Percentiles rank a stretch among this genome's conserved stretches.
phyloP scores from a whole-genome alignment of 2,797 vertebrate genomes.

The Margarornis squamiger region DNA sequence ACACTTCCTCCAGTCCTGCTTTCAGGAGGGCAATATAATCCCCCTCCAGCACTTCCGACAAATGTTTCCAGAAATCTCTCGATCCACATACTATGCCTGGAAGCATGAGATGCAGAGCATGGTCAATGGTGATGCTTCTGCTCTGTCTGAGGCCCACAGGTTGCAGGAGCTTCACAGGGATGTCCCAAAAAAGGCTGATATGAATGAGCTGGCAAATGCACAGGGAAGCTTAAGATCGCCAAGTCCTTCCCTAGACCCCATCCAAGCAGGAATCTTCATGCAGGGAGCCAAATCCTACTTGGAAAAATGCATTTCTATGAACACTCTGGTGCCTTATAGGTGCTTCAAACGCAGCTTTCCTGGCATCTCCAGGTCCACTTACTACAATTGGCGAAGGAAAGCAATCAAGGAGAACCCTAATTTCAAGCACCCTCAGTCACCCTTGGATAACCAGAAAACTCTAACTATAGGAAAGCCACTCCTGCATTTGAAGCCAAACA shows the following conservation, averaged over 20 bases:
- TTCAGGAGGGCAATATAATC: slow-evolving; percentile 84
- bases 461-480: background rate
- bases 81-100: slow-evolving; percentile 95
- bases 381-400: slow-evolving; percentile 97
- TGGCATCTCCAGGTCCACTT: slow-evolving; percentile 93
- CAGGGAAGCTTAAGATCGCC: slow-evolving; percentile 68
- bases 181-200: slow-evolving; percentile 79
- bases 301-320: slow-evolving; percentile 89
- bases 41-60: slow-evolving; percentile 89
- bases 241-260: background rate
- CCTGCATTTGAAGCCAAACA: slow-evolving; percentile 40
- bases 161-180: slow-evolving; percentile 73
- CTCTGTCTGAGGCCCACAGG: slow-evolving; percentile 17
- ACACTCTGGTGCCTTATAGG: slow-evolving; percentile 87
- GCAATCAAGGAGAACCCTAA: slow-evolving; percentile 81
- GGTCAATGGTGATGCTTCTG: slow-evolving; percentile 60
- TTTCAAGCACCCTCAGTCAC: slow-evolving; percentile 57
- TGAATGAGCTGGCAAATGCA: slow-evolving; percentile 6
- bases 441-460: slow-evolving; percentile 37
- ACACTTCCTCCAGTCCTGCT: slow-evolving; percentile 90
- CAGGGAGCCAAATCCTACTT: slow-evolving; percentile 90
- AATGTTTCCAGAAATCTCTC: slow-evolving; percentile 91
- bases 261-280: slow-evolving; percentile 80
- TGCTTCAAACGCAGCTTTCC: slow-evolving; percentile 92
- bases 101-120: slow-evolving; percentile 88